Conservation (phyloP, 1,140 invertebrate species). For the Diorhabda sublineata region DNA sequence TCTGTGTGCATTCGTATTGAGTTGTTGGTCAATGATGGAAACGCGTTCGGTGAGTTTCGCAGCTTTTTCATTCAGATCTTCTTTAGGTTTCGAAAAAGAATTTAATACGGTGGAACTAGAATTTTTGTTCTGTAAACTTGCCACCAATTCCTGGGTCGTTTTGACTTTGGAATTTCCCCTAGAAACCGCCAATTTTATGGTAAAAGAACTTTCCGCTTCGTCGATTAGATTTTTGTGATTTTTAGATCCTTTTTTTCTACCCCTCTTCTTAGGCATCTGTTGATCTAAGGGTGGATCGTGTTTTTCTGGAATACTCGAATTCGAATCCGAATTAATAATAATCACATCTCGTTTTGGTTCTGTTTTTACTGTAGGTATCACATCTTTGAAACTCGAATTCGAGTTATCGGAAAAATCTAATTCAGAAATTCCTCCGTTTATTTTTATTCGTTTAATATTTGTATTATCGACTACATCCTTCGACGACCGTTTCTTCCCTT, state of each 20-base stretch:
- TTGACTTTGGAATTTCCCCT: slow-evolving; percentile 70
- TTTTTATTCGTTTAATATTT: slow-evolving; percentile 29
- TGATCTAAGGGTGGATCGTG: slow-evolving; percentile 36
- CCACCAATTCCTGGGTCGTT: slow-evolving; percentile 78
- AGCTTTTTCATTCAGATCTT: slow-evolving; percentile 43
- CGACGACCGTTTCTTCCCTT: slow-evolving; percentile 27
- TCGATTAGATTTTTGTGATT: slow-evolving; percentile 52
- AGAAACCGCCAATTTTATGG: slow-evolving; percentile 61
- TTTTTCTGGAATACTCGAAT: slow-evolving; percentile 43
- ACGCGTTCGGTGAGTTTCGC: slow-evolving; percentile 45
- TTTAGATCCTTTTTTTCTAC: slow-evolving; percentile 67
- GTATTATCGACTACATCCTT: slow-evolving; percentile 25
- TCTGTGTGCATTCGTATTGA: slow-evolving; percentile 42
- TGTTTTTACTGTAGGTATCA: slow-evolving; percentile 27
- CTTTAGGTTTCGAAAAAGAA: slow-evolving; percentile 31
- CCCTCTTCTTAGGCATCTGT: slow-evolving; percentile 55
- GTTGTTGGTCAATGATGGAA: slow-evolving; percentile 45
- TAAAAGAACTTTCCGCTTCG: slow-evolving; percentile 55
- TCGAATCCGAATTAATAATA: slow-evolving; percentile 46
- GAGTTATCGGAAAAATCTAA: slow-evolving; percentile 45
- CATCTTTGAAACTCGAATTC: slow-evolving; percentile 46
- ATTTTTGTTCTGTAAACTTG: slow-evolving; percentile 67
- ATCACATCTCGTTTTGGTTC: slow-evolving; percentile 34
- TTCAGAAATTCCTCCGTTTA: slow-evolving; percentile 39
- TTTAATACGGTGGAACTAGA: slow-evolving; percentile 18